Evolutionary conservation across 2,888 invertebrate species (phyloP).

Genomic region (Lumbricus terrestris): DNA sequence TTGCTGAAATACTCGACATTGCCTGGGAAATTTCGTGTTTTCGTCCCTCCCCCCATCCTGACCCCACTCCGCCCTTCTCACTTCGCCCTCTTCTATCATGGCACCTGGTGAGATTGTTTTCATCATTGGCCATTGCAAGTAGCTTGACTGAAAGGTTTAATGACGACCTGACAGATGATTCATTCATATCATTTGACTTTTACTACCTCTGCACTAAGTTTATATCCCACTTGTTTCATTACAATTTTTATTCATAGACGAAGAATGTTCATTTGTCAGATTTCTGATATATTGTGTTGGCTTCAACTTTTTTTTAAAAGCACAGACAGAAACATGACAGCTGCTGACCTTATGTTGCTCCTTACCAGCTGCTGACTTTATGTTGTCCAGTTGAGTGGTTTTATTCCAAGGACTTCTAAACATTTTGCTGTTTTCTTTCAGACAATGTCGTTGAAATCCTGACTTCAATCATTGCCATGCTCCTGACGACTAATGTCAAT

Average conservation of each 20-base stretch:
- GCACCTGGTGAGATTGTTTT: too few species aligned
- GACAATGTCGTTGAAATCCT: conserved; percentile 70
- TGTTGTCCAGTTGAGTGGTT: not conserved
- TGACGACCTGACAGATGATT: not conserved
- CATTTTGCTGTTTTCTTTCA: not conserved
- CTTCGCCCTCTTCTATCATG: too few species aligned
- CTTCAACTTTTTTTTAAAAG: not conserved
- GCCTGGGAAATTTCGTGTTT: too few species aligned
- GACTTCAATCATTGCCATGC: conserved; percentile 79
- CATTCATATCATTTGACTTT: not conserved
- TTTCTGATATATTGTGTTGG: not conserved
- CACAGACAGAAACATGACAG: not conserved
- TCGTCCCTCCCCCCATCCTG: too few species aligned
- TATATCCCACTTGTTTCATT: not conserved
- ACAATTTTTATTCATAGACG: not conserved
- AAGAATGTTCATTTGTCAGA: not conserved
- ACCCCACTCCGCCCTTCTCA: too few species aligned
- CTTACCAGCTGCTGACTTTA: not conserved
- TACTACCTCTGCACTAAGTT: not conserved
- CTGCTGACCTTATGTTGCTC: not conserved
- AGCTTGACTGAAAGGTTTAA: not conserved
- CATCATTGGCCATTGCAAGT: not conserved
- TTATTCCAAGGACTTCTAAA: not conserved
- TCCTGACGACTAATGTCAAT: conserved; percentile 90
- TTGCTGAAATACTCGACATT: not conserved